Percentiles rank a stretch among this genome's conserved stretches.
Conservation (phyloP, 2,113 vertebrate genomes). For the Macquaria ambigua region DNA sequence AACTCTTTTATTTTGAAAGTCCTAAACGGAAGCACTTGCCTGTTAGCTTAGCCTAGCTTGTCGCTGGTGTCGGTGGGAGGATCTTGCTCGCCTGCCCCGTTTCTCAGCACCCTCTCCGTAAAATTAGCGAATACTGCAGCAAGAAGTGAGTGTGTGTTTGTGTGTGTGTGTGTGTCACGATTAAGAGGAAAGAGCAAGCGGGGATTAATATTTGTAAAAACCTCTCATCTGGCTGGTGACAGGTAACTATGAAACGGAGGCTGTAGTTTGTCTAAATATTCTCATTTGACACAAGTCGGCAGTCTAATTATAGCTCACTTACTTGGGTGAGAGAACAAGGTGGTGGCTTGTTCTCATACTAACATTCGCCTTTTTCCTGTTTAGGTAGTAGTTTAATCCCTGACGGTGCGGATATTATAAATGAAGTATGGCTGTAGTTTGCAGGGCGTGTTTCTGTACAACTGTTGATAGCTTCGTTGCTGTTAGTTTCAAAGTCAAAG, state of each 20-base stretch:
- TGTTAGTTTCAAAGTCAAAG: conserved; percentile 58
- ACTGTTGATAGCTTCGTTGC: conserved; percentile 68
- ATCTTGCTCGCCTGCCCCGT: conserved; percentile 68
- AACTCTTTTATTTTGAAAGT: conserved; percentile 56
- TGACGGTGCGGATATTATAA: background rate
- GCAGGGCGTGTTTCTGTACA: conserved; percentile 50
- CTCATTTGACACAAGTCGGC: conserved; percentile 36
- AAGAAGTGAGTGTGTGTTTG: conserved; percentile 57
- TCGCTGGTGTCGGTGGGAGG: conserved; percentile 70
- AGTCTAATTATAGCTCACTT: conserved; percentile 52
- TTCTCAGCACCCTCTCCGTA: conserved; percentile 68
- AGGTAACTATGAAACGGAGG: conserved; percentile 59
- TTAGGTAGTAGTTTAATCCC: conserved; percentile 21
- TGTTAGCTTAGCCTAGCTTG: background rate
- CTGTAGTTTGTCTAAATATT: conserved; percentile 33
- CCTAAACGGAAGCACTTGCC: fast-evolving
- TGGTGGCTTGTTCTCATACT: conserved; percentile 54
- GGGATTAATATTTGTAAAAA: conserved; percentile 31
- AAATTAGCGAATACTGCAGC: conserved; percentile 78
- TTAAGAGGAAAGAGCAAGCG: conserved; percentile 31
- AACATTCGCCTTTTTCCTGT: background rate
- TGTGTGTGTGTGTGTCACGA: conserved; percentile 36
- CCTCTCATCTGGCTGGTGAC: conserved; percentile 36
- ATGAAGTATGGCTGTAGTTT: background rate
- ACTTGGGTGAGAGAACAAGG: conserved; percentile 57